A percentile compares a stretch with the other conserved stretches of the same genome.
phyloP scores from a whole-genome alignment of 2,797 vertebrate species.

The Pseudochromis fuscus region DNA sequence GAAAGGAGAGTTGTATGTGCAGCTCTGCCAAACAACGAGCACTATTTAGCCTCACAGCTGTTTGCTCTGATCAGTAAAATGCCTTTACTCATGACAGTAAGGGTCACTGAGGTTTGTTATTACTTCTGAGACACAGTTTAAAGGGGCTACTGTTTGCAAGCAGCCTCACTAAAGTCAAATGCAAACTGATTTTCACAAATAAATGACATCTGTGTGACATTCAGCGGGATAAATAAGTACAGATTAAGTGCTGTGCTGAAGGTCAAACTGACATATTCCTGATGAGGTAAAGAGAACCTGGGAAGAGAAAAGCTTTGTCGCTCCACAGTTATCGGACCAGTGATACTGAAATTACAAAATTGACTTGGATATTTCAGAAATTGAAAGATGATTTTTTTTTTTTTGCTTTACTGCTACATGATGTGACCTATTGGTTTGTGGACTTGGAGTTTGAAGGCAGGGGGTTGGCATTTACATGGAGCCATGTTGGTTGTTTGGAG shows the following conservation, averaged over 20 bases:
- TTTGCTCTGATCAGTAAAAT: constrained; percentile 6
- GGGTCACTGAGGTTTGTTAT: not conserved
- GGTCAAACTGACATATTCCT: not conserved
- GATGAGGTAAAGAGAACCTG: not conserved
- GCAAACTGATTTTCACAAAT: no score
- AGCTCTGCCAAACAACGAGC: no score
- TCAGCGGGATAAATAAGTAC: constrained; percentile 1
- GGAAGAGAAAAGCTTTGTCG: not conserved
- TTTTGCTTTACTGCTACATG: no score
- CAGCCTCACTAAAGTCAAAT: not conserved
- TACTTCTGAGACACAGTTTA: not conserved
- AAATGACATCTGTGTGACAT: not conserved
- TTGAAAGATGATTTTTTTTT: no score
- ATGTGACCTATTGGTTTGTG: no score
- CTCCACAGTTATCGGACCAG: not conserved
- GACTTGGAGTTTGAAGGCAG: no score
- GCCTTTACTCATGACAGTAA: not conserved
- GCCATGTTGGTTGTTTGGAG: no score
- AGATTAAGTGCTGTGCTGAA: constrained; percentile 15
- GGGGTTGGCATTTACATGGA: no score
- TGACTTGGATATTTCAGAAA: not conserved
- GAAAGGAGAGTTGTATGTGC: no score
- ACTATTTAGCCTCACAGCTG: not conserved
- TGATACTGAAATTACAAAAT: not conserved
- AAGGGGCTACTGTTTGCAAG: not conserved